Evolutionary conservation across 2,888 invertebrate genomes (phyloP).

Genomic region (Troides oblongomaculatus): DNA sequence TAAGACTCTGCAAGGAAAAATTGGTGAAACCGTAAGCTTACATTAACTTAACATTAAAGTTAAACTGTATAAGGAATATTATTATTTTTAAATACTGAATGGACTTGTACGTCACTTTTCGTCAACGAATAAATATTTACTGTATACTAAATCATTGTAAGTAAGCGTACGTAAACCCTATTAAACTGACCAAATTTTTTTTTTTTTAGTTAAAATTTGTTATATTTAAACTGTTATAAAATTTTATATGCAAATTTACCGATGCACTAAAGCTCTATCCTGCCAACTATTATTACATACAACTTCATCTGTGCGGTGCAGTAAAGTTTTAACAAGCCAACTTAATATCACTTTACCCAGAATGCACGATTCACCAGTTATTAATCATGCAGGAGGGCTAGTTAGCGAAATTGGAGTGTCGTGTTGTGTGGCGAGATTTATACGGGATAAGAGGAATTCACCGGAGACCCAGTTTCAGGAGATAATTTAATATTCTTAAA

Average conservation of each 20-base stretch:
- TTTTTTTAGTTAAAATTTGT: background rate
- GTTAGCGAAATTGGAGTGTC: conserved; percentile 71
- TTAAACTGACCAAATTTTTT: background rate
- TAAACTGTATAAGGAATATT: too few species aligned
- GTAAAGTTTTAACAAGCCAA: conserved; percentile 79
- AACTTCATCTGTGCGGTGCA: conserved; percentile 66
- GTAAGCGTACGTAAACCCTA: background rate
- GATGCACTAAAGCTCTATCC: conserved; percentile 21
- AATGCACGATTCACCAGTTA: conserved; percentile 75
- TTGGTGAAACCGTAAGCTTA: too few species aligned
- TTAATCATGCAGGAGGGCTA: conserved; percentile 77
- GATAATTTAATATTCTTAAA: conserved; percentile 46
- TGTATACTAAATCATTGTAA: too few species aligned
- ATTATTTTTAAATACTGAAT: too few species aligned
- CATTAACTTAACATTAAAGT: too few species aligned
- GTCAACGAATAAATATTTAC: too few species aligned
- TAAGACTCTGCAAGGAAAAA: too few species aligned
- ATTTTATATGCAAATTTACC: conserved; percentile 12
- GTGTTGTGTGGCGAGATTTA: conserved; percentile 52
- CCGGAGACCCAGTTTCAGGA: conserved; percentile 38
- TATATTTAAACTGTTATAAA: conserved; percentile 1
- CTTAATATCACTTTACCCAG: conserved; percentile 78
- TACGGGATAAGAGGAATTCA: conserved; percentile 35
- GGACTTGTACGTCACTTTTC: too few species aligned
- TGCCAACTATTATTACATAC: conserved; percentile 55